phyloP scores from a whole-genome alignment of 2,888 invertebrate genomes.

The Drosophila setosimentum region DNA sequence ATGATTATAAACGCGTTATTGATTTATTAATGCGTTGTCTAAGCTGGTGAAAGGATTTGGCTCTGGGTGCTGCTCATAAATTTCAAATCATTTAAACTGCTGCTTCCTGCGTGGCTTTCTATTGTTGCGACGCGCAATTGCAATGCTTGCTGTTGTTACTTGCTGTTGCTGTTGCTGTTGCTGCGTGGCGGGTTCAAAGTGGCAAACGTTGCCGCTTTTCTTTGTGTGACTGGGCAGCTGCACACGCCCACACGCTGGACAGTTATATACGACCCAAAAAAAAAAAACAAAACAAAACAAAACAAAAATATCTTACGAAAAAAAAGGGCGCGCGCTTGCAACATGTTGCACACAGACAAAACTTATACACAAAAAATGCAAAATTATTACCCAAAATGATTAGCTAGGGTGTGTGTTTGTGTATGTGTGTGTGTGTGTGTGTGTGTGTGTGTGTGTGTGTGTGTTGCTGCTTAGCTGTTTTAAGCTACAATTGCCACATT shows the following conservation, averaged over 20 bases:
- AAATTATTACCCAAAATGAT: slow-evolving; percentile 69
- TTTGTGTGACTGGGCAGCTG: slow-evolving; percentile 38
- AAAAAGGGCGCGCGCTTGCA: slow-evolving; percentile 63
- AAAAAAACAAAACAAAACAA: background rate
- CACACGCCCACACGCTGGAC: slow-evolving; percentile 41
- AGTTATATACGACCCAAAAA: slow-evolving; percentile 46
- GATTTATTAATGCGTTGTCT: slow-evolving; percentile 73
- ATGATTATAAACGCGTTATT: slow-evolving; percentile 77
- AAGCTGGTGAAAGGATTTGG: slow-evolving; percentile 77
- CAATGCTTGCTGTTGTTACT: slow-evolving; percentile 6
- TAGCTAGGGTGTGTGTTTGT: slow-evolving; percentile 43
- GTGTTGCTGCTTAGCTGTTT: slow-evolving; percentile 53
- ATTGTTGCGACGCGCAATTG: slow-evolving; percentile 50
- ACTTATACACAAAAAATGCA: slow-evolving; percentile 28
- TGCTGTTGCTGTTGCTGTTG: slow-evolving; percentile 11
- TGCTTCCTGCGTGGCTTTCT: slow-evolving; percentile 69
- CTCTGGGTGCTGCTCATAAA: slow-evolving; percentile 72
- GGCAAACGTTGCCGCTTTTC: slow-evolving; percentile 42
- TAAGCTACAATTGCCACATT: slow-evolving; percentile 59
- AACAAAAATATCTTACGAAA: background rate
- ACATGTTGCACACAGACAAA: slow-evolving; percentile 49
- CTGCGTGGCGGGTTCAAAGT: slow-evolving; percentile 56
- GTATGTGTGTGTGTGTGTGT: slow-evolving; percentile 7
- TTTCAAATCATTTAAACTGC: slow-evolving; percentile 67
- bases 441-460: slow-evolving; percentile 35